A percentile compares a stretch with the other conserved stretches of the same genome.
phyloP scores from a whole-genome alignment of 2,888 invertebrate species.

The Eumerus sabulonum region DNA sequence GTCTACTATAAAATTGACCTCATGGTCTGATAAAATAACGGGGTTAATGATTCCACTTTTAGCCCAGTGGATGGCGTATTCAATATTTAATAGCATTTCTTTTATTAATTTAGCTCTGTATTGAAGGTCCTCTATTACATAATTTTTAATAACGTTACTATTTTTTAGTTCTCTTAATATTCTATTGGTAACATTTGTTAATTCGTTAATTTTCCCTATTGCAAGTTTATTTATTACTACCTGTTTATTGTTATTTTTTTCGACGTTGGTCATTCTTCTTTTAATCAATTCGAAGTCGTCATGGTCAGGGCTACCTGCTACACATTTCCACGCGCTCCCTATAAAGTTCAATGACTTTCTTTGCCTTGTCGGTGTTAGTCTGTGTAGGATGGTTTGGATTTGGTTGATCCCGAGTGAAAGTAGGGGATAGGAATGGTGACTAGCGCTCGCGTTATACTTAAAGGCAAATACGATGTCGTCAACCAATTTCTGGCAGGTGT shows the following conservation, averaged over 20 bases:
- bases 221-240: background rate
- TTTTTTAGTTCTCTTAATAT: too few species aligned
- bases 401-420: background rate
- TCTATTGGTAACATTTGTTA: too few species aligned
- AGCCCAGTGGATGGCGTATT: conserved; percentile 56
- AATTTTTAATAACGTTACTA: too few species aligned
- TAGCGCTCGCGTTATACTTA: background rate
- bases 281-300: conserved; percentile 31
- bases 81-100: conserved; percentile 44
- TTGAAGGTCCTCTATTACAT: too few species aligned
- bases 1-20: conserved; percentile 44
- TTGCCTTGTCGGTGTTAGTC: too few species aligned
- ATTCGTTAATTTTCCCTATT: too few species aligned
- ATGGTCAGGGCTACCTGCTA: conserved; percentile 39
- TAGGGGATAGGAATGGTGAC: background rate
- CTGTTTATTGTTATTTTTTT: conserved; percentile 9
- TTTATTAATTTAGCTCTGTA: conserved; percentile 33
- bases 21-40: conserved; percentile 36
- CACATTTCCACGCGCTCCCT: conserved; percentile 31
- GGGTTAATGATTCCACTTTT: conserved; percentile 47
- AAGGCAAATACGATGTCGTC: background rate
- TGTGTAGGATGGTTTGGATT: too few species aligned
- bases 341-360: too few species aligned
- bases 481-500: background rate
- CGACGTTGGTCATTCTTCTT: conserved; percentile 7